phyloP scores from a whole-genome alignment of 1,140 invertebrate species.

The Drosophila insularis region DNA sequence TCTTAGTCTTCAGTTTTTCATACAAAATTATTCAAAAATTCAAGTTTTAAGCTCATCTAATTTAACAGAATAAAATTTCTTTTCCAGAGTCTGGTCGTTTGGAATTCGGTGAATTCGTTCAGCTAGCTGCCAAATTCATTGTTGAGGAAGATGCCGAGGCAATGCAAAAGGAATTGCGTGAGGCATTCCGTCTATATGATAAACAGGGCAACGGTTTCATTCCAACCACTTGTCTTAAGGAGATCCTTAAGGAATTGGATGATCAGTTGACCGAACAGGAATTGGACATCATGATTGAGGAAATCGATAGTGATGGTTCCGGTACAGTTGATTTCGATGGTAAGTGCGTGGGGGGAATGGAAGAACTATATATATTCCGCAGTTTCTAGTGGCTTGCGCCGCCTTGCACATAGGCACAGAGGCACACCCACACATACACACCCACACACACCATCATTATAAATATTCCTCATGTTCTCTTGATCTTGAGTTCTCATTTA shows the following conservation, averaged over 20 bases:
- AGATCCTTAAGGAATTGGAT: conserved; percentile 95
- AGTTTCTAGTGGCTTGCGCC: conserved; percentile 64
- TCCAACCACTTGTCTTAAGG: conserved; percentile 94
- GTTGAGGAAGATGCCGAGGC: conserved; percentile 97
- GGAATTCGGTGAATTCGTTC: conserved; percentile 97
- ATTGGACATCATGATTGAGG: conserved; percentile 97
- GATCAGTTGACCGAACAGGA: conserved; percentile 96
- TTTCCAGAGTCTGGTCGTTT: conserved; percentile 93
- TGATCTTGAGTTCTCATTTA: conserved; percentile 76
- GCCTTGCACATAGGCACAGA: background rate
- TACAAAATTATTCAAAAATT: too few species aligned
- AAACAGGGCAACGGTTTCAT: conserved; percentile 97
- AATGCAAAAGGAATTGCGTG: conserved; percentile 94
- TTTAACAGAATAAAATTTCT: background rate
- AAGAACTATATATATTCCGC: conserved; percentile 25
- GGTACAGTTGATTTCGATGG: conserved; percentile 87
- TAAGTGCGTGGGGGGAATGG: conserved; percentile 65
- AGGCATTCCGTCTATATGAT: conserved; percentile 95
- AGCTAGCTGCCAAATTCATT: conserved; percentile 96
- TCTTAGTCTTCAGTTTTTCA: too few species aligned
- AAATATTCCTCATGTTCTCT: conserved; percentile 56
- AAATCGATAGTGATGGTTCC: conserved; percentile 97
- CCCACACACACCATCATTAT: conserved; percentile 36
- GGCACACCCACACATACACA: conserved; percentile 3
- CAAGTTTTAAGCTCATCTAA: too few species aligned